Conservation (phyloP, 2,888 invertebrate species). For the Mimachlamys varia region DNA sequence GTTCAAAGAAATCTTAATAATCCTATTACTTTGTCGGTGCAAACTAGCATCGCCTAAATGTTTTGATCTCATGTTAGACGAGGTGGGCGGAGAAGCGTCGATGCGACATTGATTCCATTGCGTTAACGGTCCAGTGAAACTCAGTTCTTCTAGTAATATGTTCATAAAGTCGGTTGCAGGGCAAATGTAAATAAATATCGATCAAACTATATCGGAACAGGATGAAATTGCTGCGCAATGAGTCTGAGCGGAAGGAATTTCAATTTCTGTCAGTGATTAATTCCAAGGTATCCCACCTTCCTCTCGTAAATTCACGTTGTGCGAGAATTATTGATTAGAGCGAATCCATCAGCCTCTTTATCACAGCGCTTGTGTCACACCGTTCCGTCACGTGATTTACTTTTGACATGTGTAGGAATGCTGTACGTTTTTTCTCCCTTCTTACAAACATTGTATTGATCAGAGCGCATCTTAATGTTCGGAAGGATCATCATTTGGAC, state of each 20-base stretch:
- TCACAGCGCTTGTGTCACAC: conserved; percentile 9
- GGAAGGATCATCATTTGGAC: conserved; percentile 10
- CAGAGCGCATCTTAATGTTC: background rate
- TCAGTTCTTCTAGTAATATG: background rate
- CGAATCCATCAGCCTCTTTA: background rate
- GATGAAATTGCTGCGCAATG: background rate
- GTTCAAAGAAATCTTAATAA: no score
- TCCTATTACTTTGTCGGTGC: no score
- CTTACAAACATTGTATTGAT: conserved; percentile 3
- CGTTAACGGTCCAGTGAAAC: background rate
- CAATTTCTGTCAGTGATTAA: background rate
- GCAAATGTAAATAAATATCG: background rate
- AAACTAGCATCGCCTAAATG: background rate
- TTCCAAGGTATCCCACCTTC: conserved; percentile 5
- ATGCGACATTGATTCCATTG: background rate
- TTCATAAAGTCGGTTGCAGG: background rate
- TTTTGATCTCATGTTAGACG: background rate
- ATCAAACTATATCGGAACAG: background rate
- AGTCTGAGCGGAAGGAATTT: background rate
- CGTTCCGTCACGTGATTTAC: background rate
- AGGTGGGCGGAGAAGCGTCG: background rate
- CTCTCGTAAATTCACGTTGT: conserved; percentile 11
- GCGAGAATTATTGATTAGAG: background rate
- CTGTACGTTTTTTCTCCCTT: background rate
- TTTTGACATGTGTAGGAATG: background rate